Base-by-base conservation (phyloP, 2,113 vertebrate genomes). In the Neoarius graeffei region DNA sequence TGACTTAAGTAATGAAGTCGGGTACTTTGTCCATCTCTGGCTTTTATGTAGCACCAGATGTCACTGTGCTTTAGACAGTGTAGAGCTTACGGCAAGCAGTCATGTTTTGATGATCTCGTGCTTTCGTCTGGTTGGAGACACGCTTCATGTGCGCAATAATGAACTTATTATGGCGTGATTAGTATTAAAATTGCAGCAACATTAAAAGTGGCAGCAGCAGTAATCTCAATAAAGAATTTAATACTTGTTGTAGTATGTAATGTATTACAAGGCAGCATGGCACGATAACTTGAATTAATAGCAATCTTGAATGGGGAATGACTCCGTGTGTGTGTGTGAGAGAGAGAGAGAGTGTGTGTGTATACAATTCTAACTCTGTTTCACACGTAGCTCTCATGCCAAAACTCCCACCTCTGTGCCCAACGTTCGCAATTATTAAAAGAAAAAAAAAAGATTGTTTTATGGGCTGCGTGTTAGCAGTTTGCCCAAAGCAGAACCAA, bases 181-280 rank as follows among this genome's bases (percentile, higher is more conserved):
- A 92, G 93, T 94, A 92, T 90, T 92, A 88, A 83, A 87, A 87
- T 89, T 93, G 93, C 92, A 88, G 89, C 81, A 88, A 91, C 94
- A 95, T 95, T 95, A 94, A 94, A 94, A 94, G 92, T 94, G 93
- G 93, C 94, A 94, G 93, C 48, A 90, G 94, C 92, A 93, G 92
- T 94, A 94, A 92, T 92, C 87, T 91, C 88, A 91, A 59, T 69
- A 86, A 89, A 79, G 81, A 77, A 77, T 83, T 62, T 91, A 90
- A 90, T 74, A 88, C 92, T 91, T 93, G 92, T 92, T 87, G 86
- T 83, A 76, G 56, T 87, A 83, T 64, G 48, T 83, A 93, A 93
- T 93, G 93, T 94, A 94, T 94, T 94, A 94, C 93, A 92, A 93
- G 94, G 94, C 94, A 94, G 93, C 52, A 93, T 95, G 94, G 92